phyloP scores from a whole-genome alignment of 2,113 vertebrate genomes.

The Mungos mungo region DNA sequence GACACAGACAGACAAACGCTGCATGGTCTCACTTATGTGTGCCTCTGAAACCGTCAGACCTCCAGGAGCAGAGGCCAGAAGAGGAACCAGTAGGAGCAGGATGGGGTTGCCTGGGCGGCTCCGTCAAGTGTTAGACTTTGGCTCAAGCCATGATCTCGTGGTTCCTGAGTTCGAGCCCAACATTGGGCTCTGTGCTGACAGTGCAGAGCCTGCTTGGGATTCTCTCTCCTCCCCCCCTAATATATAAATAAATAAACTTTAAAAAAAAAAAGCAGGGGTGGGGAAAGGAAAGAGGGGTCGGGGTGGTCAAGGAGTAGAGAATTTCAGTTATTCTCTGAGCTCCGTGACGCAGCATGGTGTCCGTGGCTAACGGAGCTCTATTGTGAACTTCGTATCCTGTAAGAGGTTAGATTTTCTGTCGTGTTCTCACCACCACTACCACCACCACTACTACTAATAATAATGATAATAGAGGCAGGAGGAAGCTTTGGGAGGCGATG shows the following conservation, averaged over 20 bases:
- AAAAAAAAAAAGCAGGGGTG: no score
- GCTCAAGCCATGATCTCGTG: no score
- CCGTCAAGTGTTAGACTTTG: no score
- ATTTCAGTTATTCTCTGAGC: no score
- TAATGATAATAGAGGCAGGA: no score
- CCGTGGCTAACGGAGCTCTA: rapidly evolving
- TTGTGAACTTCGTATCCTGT: no score
- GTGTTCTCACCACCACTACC: not conserved
- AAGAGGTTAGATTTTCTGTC: not conserved
- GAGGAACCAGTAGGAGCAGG: not conserved
- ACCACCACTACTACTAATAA: not conserved
- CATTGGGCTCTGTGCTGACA: no score
- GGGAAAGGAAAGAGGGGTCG: not conserved
- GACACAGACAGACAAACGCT: not conserved
- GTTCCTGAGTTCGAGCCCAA: no score
- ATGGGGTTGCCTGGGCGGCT: no score
- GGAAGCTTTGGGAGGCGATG: not conserved
- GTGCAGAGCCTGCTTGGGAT: no score
- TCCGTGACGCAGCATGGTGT: rapidly evolving
- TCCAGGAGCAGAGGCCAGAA: not conserved
- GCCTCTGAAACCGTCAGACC: not conserved
- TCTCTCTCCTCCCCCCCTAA: no score
- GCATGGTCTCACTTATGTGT: not conserved
- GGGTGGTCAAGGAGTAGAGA: not conserved
- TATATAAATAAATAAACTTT: no score